These are phyloP conservation scores for Eurytoma adleriae DNA, from an alignment of 2,888 invertebrate species.

Conservation along the genomic window DNA sequence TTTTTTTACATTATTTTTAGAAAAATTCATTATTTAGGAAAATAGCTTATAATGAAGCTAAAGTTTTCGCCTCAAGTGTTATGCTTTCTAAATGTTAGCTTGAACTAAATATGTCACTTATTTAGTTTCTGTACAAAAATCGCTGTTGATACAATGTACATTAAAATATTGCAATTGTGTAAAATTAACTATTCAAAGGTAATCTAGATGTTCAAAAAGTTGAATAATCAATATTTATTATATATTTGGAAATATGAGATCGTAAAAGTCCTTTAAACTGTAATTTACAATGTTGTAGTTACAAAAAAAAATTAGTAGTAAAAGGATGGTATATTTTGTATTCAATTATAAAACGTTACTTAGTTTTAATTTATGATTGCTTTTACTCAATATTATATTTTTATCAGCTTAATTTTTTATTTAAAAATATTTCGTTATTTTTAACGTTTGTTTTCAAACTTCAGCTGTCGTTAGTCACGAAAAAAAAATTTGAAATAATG, in stretches of 20 bases:
- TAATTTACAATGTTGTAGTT: no score
- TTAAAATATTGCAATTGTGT: constrained; percentile 6
- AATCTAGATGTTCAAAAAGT: not conserved
- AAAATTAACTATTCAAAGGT: constrained; percentile 12
- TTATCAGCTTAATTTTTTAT: no score
- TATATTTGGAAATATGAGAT: no score
- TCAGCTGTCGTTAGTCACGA: no score
- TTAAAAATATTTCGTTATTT: no score
- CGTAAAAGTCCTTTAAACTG: no score
- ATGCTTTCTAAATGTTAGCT: constrained; percentile 5
- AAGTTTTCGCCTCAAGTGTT: not conserved
- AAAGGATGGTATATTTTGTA: no score
- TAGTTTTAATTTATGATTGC: no score
- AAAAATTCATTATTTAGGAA: constrained; percentile 6
- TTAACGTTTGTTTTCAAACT: no score
- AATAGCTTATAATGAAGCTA: constrained; percentile 13
- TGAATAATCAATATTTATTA: constrained; percentile 33
- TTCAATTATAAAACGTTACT: no score
- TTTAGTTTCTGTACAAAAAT: not conserved
- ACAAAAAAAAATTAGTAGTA: no score
- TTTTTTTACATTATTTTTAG: not conserved
- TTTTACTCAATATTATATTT: no score
- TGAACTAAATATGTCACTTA: not conserved
- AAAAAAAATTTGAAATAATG: not conserved
- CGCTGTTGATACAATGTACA: not conserved